Evolutionary conservation across 2,888 invertebrate species (phyloP), one percentile per base, ranked within the genome.

Genomic region (Kryphioiulus occultus): DNA sequence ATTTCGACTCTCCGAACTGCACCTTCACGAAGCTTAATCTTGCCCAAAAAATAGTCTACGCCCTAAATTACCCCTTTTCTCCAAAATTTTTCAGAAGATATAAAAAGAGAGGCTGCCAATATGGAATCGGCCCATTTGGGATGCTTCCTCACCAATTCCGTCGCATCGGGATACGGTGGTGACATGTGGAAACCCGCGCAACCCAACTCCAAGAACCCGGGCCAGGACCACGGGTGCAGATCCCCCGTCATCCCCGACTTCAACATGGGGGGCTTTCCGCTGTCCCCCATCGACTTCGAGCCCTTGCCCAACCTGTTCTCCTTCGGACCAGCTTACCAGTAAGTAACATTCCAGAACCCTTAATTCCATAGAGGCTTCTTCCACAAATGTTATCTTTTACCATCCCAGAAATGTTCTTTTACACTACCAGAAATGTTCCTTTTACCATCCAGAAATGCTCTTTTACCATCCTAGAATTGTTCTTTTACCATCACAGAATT

Each of bases 271-370:
- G 95, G 96, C 59, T 97, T 96, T 92, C 95, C 96, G 0, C 92
- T 97, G 90, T 96, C 96, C 35, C 94, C 96, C 0, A 92, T 97
- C 90, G 97, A 97, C 91, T 93, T 97, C 91, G 97, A 98, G 91
- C 96, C 97, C 10, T 92, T 97, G 90, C 96, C 97, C 0, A 95
- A 95, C 88, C 94, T 97, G 87, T 97, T 97, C 90, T 95, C 97
- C 2, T 96, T 97, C 92, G 96, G 96, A 86, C 96, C 97, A 88
- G 93, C 93, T 86, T 96, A 96, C 93, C 96, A 95, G 95, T 95
- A 90, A 94, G 94, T 93, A 35, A 19, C n/a, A 35, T 15, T 22
- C 82, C 39, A 83, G 35, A 22, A 42, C 17, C n/a, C 30, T 68
- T 68, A n/a, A n/a, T n/a, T n/a, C n/a, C n/a, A n/a, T n/a, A n/a